phyloP scores from a whole-genome alignment of 1,140 invertebrate species.

The Palaemon carinicauda region DNA sequence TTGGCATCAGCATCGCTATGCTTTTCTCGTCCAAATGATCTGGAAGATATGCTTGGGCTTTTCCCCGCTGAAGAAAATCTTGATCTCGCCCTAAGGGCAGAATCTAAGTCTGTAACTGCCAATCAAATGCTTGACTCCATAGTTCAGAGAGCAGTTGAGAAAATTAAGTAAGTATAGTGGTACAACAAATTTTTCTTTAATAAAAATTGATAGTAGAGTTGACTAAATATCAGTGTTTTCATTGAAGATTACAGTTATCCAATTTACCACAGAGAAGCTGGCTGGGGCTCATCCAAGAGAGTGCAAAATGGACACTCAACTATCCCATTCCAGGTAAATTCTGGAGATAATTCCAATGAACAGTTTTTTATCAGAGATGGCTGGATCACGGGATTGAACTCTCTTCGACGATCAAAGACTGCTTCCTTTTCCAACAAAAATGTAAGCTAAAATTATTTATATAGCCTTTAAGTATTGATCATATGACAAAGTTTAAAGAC shows the following conservation, averaged over 20 bases:
- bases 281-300: neutral
- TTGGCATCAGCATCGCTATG: no score
- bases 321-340: neutral
- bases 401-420: slow-evolving; percentile 11
- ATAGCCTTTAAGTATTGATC: no score
- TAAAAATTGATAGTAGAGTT: no score
- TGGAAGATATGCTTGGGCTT: neutral
- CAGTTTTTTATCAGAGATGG: neutral
- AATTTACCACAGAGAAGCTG: neutral
- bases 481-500: no score
- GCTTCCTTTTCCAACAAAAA: neutral
- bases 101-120: neutral
- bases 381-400: neutral
- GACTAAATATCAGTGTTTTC: no score
- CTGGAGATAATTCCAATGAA: neutral
- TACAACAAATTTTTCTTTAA: neutral
- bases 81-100: neutral
- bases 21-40: neutral
- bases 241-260: no score
- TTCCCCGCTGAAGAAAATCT: neutral
- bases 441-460: neutral
- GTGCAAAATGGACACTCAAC: neutral
- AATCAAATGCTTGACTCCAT: neutral
- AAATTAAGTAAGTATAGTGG: neutral
- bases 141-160: neutral